Conservation (phyloP, 2,797 vertebrate genomes). For the Muraenolepis orangiensis region DNA sequence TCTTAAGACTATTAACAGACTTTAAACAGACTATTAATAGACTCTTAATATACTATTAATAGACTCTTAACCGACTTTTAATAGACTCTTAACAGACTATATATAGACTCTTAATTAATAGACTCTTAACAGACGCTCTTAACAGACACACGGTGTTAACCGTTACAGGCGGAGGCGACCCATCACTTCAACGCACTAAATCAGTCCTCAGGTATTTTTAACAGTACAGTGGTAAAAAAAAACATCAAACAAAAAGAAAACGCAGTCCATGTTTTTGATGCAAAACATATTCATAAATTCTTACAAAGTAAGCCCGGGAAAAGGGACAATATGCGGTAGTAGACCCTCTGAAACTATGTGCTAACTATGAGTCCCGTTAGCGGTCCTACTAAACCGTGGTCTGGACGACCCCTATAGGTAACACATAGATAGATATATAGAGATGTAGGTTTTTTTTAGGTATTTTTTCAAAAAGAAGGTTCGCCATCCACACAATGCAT, state of each 20-base stretch:
- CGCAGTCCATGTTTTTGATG: constrained; percentile 57
- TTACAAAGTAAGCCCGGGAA: constrained; percentile 60
- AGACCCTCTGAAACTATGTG: background rate
- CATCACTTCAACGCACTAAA: background rate
- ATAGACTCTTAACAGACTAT: background rate
- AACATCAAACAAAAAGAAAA: background rate
- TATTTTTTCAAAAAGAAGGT: constrained; percentile 1
- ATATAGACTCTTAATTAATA: background rate
- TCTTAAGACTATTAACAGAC: background rate
- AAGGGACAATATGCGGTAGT: constrained; percentile 23
- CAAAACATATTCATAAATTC: constrained; percentile 56
- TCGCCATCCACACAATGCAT: constrained; percentile 59
- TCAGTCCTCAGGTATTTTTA: constrained; percentile 7
- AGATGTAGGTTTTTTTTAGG: no score
- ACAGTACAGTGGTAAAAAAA: constrained; percentile 2
- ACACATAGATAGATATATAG: constrained; percentile 9
- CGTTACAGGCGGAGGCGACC: background rate
- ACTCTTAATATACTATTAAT: no score
- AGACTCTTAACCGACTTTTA: background rate
- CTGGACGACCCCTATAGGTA: background rate
- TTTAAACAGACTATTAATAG: no score
- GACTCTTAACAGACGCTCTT: background rate
- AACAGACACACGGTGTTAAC: background rate
- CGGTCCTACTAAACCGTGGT: constrained; percentile 33
- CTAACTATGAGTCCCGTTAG: background rate